A percentile compares a stretch with the other conserved stretches of the same genome.
These are phyloP conservation scores for Zoanthus sociatus DNA, from an alignment of 92 coral and sea anemone species.

Conservation along the genomic window DNA sequence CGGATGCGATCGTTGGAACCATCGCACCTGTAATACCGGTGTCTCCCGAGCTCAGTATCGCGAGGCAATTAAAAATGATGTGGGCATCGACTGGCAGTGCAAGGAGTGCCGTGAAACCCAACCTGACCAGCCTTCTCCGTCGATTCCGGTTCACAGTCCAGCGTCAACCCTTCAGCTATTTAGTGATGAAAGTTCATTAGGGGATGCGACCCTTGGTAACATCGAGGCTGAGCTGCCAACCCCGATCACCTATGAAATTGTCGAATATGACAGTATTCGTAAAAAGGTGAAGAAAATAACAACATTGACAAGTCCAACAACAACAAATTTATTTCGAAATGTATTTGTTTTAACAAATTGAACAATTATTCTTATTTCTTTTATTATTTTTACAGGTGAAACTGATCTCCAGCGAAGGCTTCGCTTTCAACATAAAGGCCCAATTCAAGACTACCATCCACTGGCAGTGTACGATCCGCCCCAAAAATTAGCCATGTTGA, in stretches of 20 bases:
- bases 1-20: slow-evolving; percentile 13
- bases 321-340: not conserved
- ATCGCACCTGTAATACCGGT: not conserved
- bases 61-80: not conserved
- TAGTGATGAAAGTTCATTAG: slow-evolving; percentile 1
- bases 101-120: slow-evolving; percentile 18
- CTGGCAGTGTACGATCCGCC: slow-evolving; percentile 5
- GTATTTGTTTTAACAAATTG: too few relatives aligned
- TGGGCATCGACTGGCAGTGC: slow-evolving; percentile 24
- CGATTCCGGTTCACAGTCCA: not conserved
- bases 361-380: too few relatives aligned
- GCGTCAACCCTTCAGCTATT: not conserved
- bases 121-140: not conserved
- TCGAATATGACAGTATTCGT: slow-evolving; percentile 13
- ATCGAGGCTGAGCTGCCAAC: slow-evolving; percentile 14
- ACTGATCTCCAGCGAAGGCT: slow-evolving; percentile 8
- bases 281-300: slow-evolving; percentile 12
- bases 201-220: slow-evolving; percentile 6
- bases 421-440: not conserved
- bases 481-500: not conserved
- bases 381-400: not conserved
- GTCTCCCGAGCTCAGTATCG: slow-evolving; percentile 16
- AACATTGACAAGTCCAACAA: not conserved
- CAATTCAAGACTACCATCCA: not conserved
- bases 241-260: slow-evolving; percentile 13